Conservation (phyloP, 1,140 invertebrate genomes). For the Bombus huntii region DNA sequence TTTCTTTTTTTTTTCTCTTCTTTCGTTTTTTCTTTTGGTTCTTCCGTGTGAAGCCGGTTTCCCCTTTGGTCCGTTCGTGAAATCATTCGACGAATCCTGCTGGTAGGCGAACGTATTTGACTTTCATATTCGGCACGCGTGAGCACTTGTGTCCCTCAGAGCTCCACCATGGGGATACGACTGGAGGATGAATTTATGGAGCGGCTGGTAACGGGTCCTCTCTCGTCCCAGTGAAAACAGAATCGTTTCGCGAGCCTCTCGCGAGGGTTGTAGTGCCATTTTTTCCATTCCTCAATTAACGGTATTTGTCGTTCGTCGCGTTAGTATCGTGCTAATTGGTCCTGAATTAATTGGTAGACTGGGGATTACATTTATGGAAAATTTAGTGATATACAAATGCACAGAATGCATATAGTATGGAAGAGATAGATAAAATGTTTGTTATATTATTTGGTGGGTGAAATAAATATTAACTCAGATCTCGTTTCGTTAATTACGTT, state of each 20-base stretch:
- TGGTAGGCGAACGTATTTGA: conserved; percentile 44
- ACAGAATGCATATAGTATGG: too few relatives aligned
- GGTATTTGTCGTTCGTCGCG: not conserved
- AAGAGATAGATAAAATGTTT: too few relatives aligned
- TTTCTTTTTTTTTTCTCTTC: not conserved
- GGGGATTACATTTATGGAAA: too few relatives aligned
- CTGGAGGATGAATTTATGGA: conserved; percentile 51
- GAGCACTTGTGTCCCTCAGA: conserved; percentile 8
- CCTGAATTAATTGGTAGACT: not conserved
- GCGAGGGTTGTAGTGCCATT: not conserved
- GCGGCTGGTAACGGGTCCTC: not conserved
- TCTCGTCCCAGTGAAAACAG: too few relatives aligned
- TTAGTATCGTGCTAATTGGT: not conserved
- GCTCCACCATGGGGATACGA: not conserved
- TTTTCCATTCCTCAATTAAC: not conserved
- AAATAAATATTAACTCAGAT: too few relatives aligned
- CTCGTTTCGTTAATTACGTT: too few relatives aligned
- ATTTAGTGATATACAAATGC: too few relatives aligned
- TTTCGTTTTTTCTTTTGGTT: not conserved
- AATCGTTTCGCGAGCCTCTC: not conserved
- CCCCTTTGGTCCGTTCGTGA: not conserved
- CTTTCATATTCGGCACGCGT: conserved; percentile 59
- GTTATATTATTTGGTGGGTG: too few relatives aligned
- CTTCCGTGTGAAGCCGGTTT: too few relatives aligned
- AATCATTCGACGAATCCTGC: conserved; percentile 6